Evolutionary conservation across 2,888 invertebrate genomes (phyloP).

Genomic region (Protodeltote pygarga): DNA sequence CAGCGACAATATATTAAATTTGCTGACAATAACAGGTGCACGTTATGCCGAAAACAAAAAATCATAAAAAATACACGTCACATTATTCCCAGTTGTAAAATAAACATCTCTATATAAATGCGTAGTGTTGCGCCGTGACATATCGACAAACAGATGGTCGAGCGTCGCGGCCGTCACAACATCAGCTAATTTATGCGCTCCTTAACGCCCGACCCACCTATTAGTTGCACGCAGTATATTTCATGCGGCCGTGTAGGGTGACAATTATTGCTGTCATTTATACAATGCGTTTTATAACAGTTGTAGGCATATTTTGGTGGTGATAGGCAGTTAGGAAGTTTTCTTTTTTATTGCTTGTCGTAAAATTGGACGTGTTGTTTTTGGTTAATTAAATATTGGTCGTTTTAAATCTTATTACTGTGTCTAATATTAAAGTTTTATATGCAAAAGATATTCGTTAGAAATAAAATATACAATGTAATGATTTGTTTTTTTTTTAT

Average conservation of each 20-base stretch:
- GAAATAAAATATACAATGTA: background rate
- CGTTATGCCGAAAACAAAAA: conserved; percentile 26
- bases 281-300: conserved; percentile 51
- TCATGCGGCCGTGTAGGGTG: conserved; percentile 70
- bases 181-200: conserved; percentile 84
- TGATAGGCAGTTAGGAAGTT: conserved; percentile 35
- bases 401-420: conserved; percentile 30
- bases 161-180: conserved; percentile 80
- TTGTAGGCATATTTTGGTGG: conserved; percentile 41
- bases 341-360: conserved; percentile 31
- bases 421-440: conserved; percentile 8
- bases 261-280: conserved; percentile 61
- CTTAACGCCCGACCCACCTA: conserved; percentile 85
- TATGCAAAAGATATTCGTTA: background rate
- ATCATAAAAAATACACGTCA: conserved; percentile 41
- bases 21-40: conserved; percentile 42
- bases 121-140: conserved; percentile 75
- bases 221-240: conserved; percentile 84
- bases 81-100: conserved; percentile 39
- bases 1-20: conserved; percentile 40
- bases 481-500: no score
- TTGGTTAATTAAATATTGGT: conserved; percentile 36
- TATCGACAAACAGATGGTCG: conserved; percentile 85
- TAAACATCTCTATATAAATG: conserved; percentile 66
- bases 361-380: conserved; percentile 32